Evolutionary conservation across 2,888 invertebrate genomes (phyloP), one percentile per base, ranked within the genome.

Genomic region (Agriopis leucophaearia): DNA sequence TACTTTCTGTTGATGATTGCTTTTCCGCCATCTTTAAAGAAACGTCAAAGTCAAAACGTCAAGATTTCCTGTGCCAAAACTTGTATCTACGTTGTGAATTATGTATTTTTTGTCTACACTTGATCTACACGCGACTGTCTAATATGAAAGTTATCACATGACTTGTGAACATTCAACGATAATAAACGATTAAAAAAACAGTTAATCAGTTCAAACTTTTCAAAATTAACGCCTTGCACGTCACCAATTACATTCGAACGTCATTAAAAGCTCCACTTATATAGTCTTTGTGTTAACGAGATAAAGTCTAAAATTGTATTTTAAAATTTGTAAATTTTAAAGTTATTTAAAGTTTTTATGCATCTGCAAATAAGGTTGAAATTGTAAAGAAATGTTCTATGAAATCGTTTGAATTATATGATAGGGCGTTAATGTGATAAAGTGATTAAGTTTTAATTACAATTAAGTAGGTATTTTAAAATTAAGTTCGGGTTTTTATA

Each of bases 371-470:
- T 60, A 56, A 66, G 44, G 59, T 66, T 50, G 13, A 51, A 38
- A 36, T 36, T 66, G 9, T 12, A 56, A 9, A 48, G 6, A 10
- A 50, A 56, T 12, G 0, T 9, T 16, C 10, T 6, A 8, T 12
- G 47, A 57, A 55, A 55, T 13, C 10, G 27, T 62, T 44, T 61
- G 60, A 64, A 63, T 66, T 54, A 59, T 55, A 60, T 48, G 35
- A 62, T 62, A 48, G 56, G 55, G 66, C 47, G 68, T 64, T 60
- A 60, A 66, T 55, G 59, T 52, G 58, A 70, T 69, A 13, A 71
- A 73, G 63, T 50, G 57, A 71, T 73, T 65, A 61, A 57, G 9
- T 54, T 55, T 48, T 70, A 66, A 66, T 68, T 68, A 62, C 59
- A 54, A 68, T 67, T 61, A 61, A 66, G 42, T 54, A 65, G 54